A percentile compares a stretch with the other conserved stretches of the same genome.
Conservation (phyloP, 2,797 vertebrate genomes). For the Pyrocephalus nanus region DNA sequence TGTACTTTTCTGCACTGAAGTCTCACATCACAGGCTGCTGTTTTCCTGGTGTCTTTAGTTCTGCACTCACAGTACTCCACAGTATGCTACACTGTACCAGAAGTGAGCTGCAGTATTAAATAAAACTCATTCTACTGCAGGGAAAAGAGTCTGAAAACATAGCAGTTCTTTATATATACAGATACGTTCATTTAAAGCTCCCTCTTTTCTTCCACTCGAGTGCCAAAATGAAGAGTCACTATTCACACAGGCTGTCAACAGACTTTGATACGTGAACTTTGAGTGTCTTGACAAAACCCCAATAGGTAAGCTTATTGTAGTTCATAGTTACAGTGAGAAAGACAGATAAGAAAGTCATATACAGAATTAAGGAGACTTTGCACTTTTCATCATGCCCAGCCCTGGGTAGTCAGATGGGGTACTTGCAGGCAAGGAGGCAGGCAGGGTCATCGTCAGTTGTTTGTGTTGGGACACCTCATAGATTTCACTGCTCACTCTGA, state of each 20-base stretch:
- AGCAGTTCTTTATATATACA: constrained; percentile 40
- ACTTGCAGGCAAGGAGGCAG: constrained; percentile 72
- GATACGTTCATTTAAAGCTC: constrained; percentile 18
- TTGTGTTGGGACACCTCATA: constrained; percentile 69
- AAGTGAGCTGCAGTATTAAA: constrained; percentile 25
- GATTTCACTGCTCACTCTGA: constrained; percentile 70
- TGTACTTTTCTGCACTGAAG: constrained; percentile 19
- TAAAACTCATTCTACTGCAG: constrained; percentile 39
- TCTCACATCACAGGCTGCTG: not conserved
- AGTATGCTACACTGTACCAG: constrained; percentile 30
- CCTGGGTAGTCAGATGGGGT: constrained; percentile 68
- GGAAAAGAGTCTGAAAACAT: constrained; percentile 13
- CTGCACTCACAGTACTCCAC: not conserved
- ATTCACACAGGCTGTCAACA: constrained; percentile 53
- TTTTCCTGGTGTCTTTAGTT: constrained; percentile 18
- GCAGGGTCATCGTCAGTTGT: constrained; percentile 67
- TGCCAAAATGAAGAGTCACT: constrained; percentile 21
- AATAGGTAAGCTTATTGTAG: constrained; percentile 58
- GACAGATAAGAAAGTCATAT: constrained; percentile 71
- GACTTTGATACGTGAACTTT: constrained; percentile 57
- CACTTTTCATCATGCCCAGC: constrained; percentile 73
- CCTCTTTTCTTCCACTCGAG: not conserved
- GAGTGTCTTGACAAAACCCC: constrained; percentile 59
- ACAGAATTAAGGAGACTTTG: constrained; percentile 68
- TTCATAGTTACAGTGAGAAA: constrained; percentile 66